Conservation (phyloP, 2,888 invertebrate genomes). For the Tetranychus truncatus region DNA sequence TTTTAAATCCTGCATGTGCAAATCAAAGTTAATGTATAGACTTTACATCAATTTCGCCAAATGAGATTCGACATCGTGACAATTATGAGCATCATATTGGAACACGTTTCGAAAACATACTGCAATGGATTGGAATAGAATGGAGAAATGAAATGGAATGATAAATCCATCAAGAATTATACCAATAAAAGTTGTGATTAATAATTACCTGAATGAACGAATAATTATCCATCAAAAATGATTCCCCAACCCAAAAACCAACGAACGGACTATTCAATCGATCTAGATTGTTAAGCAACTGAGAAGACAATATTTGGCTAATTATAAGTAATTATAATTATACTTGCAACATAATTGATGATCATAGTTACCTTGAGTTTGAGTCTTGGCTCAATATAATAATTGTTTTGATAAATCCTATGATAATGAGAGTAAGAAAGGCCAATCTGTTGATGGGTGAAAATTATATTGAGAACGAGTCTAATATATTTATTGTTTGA, state of each 20-base stretch:
- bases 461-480: no score
- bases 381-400: not conserved
- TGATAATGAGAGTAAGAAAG: not conserved
- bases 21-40: no score
- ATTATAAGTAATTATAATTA: no score
- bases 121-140: not conserved
- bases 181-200: not conserved
- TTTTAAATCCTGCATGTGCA: no score
- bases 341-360: no score
- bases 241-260: not conserved
- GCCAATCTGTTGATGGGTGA: not conserved
- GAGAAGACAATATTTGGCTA: no score
- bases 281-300: not conserved
- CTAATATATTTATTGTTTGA: no score
- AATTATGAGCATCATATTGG: not conserved
- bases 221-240: not conserved
- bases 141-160: no score
- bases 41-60: no score
- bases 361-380: not conserved
- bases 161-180: no score
- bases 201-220: not conserved
- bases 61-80: no score
- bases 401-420: not conserved
- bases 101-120: not conserved
- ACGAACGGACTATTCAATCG: not conserved